Evolutionary conservation across 2,888 invertebrate species (phyloP).

Genomic region (Alitta virens): DNA sequence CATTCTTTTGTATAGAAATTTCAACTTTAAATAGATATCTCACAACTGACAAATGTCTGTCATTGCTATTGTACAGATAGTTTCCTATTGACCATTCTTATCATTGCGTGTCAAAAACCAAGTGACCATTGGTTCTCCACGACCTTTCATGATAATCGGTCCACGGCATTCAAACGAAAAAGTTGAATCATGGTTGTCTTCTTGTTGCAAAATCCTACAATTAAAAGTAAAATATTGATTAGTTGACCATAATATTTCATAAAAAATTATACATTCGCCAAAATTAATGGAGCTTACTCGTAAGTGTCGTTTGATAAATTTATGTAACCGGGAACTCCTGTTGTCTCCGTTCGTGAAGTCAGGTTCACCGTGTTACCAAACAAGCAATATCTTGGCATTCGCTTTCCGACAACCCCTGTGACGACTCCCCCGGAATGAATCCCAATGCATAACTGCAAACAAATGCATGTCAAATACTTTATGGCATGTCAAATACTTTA

Average conservation of each 20-base stretch:
- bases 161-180: constrained; percentile 84
- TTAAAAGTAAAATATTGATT: too few relatives aligned
- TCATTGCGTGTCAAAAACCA: constrained; percentile 69
- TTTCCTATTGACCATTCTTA: too few relatives aligned
- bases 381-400: constrained; percentile 56
- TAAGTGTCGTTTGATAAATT: constrained; percentile 91
- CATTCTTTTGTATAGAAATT: too few relatives aligned
- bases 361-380: constrained; percentile 93
- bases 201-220: constrained; percentile 66
- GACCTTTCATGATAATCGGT: constrained; percentile 88
- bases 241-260: neutral
- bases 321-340: constrained; percentile 82
- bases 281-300: constrained; percentile 65
- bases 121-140: constrained; percentile 89
- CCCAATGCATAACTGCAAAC: constrained; percentile 82
- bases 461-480: too few relatives aligned
- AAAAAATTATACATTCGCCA: neutral
- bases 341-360: constrained; percentile 90
- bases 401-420: constrained; percentile 89
- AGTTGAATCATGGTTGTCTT: constrained; percentile 79
- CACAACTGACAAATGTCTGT: too few relatives aligned
- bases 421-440: constrained; percentile 93
- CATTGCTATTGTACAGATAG: too few relatives aligned
- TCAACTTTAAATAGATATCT: too few relatives aligned
- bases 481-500: too few relatives aligned